Conservation (phyloP, 2,797 vertebrate genomes). For the Danio tinwini region DNA sequence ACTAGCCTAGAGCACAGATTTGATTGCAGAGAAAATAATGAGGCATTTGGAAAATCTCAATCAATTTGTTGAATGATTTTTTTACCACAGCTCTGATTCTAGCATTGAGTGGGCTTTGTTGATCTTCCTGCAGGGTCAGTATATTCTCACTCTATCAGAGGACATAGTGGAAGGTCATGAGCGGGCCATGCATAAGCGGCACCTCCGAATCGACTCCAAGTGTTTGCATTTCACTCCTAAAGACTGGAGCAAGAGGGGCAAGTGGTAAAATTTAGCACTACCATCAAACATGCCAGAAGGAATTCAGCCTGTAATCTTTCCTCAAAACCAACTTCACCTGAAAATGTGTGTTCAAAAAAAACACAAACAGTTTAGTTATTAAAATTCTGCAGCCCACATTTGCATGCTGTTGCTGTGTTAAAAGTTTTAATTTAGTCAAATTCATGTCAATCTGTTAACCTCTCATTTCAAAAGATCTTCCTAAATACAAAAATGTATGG, state of each 20-base stretch:
- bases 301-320: neutral
- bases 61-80: too few species aligned
- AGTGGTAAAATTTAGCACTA: constrained; percentile 79
- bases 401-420: neutral
- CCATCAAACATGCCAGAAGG: neutral
- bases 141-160: constrained; percentile 93
- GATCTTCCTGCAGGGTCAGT: constrained; percentile 83
- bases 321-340: neutral
- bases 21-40: too few species aligned
- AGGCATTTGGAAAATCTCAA: too few species aligned
- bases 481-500: neutral
- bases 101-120: neutral
- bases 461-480: neutral
- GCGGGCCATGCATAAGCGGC: constrained; percentile 92
- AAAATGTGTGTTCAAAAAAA: neutral
- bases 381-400: neutral
- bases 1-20: too few species aligned
- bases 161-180: constrained; percentile 96
- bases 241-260: constrained; percentile 97
- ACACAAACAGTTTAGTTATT: neutral
- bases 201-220: constrained; percentile 93
- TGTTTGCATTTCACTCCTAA: constrained; percentile 97
- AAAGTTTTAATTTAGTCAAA: neutral
- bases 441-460: neutral
- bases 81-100: neutral